Evolutionary conservation across 1,140 invertebrate species (phyloP).

Genomic region (Danaus melanippus): DNA sequence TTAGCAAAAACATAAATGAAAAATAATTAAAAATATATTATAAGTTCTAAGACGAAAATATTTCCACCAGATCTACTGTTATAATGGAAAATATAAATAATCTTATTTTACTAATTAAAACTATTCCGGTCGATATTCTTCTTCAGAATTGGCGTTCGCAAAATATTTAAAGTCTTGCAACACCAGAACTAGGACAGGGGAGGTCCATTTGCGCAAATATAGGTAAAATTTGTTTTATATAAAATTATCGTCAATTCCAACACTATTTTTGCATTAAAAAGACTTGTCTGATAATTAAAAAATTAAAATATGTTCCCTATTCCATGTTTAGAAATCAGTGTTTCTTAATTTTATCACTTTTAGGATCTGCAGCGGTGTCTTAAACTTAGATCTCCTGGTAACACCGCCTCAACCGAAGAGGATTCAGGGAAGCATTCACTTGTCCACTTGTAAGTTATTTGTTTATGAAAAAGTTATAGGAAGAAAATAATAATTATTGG

Average conservation of each 20-base stretch:
- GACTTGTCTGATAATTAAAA: background rate
- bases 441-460: constrained; percentile 52
- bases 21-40: constrained; percentile 2
- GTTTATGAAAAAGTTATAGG: background rate
- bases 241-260: background rate
- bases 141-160: constrained; percentile 41
- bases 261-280: too few relatives aligned
- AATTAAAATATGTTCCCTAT: background rate
- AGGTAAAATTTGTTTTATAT: constrained; percentile 28
- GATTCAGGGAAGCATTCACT: constrained; percentile 30
- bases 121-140: background rate
- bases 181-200: constrained; percentile 34
- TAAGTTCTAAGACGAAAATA: background rate
- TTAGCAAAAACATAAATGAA: background rate
- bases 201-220: constrained; percentile 59
- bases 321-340: background rate
- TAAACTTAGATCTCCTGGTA: constrained; percentile 53
- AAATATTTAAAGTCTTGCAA: constrained; percentile 48
- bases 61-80: constrained; percentile 4
- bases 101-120: too few relatives aligned
- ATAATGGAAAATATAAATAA: constrained; percentile 5
- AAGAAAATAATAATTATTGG: too few relatives aligned
- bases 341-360: constrained; percentile 1
- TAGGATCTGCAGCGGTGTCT: constrained; percentile 57
- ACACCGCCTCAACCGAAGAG: constrained; percentile 59